Evolutionary conservation across 2,797 vertebrate species (phyloP).

Genomic region (Premnoplex brunnescens): DNA sequence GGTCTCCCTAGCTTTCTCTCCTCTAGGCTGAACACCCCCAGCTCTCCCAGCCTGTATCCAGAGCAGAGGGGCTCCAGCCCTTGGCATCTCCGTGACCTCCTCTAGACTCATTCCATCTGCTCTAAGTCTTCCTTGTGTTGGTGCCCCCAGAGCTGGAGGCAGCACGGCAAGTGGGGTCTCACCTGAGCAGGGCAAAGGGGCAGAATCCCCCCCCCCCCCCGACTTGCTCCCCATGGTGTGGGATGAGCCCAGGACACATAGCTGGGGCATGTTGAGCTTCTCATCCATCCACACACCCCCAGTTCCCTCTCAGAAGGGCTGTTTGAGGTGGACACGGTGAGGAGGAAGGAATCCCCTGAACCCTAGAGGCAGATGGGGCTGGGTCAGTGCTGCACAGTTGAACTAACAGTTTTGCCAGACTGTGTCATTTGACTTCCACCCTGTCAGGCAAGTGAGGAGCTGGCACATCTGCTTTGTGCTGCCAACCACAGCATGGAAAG

Average conservation of each 20-base stretch:
- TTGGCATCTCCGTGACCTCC: not conserved
- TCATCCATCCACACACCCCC: not conserved
- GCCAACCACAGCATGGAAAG: not conserved
- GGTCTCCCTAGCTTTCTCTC: not conserved
- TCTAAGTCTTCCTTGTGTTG: not conserved
- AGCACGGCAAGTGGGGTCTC: not conserved
- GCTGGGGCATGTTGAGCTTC: not conserved
- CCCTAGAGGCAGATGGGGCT: not conserved
- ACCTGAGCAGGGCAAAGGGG: not conserved
- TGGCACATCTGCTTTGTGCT: not conserved
- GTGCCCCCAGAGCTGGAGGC: not conserved
- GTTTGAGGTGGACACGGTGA: not conserved
- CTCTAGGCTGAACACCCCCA: not conserved
- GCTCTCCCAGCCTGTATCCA: not conserved
- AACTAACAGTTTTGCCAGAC: not conserved
- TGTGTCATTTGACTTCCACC: accelerated
- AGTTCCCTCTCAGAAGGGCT: not conserved
- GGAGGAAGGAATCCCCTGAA: not conserved
- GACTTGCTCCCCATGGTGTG: not conserved
- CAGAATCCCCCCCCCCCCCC: not conserved
- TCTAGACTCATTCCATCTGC: not conserved
- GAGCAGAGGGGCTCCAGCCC: not conserved
- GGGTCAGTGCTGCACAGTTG: not conserved
- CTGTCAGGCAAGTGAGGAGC: not conserved
- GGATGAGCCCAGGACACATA: not conserved